These are phyloP conservation scores for Neolamprologus toae DNA, from an alignment of 2,113 vertebrate genomes.

Conservation along the genomic window DNA sequence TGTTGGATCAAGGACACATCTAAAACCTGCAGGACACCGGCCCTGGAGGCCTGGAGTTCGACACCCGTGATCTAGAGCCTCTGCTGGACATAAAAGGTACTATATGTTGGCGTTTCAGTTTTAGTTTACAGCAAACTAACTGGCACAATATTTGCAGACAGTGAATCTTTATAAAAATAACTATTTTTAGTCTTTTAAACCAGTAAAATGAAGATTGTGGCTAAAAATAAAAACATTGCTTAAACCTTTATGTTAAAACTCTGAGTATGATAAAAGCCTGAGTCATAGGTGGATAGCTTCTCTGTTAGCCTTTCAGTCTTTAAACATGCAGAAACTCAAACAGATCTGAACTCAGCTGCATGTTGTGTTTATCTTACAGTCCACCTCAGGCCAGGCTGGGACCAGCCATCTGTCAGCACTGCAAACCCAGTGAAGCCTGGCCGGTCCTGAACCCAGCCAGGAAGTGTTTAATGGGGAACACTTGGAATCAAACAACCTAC, in stretches of 20 bases:
- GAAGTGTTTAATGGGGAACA: background rate
- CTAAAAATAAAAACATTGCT: background rate
- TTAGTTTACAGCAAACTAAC: background rate
- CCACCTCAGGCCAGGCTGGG: constrained; percentile 18
- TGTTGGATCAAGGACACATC: background rate
- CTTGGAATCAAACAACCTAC: background rate
- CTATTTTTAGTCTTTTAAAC: background rate
- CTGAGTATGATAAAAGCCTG: background rate
- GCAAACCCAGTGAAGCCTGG: background rate
- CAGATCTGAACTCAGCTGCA: constrained; percentile 43
- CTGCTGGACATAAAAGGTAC: background rate
- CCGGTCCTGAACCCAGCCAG: background rate
- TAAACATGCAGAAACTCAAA: background rate
- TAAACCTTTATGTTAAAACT: background rate
- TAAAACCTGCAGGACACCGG: background rate
- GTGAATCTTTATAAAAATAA: background rate
- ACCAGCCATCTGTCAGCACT: constrained; percentile 28
- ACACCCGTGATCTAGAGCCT: background rate
- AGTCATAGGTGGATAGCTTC: background rate
- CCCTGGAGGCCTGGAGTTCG: background rate
- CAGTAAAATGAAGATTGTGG: background rate
- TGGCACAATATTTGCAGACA: background rate
- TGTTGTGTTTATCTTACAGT: constrained; percentile 13
- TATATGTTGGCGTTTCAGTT: background rate
- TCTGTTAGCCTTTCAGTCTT: background rate